Percentiles rank a stretch among this genome's conserved stretches.
Evolutionary conservation across 2,888 invertebrate genomes (phyloP).

Genomic region (Zootermopsis nevadensis): DNA sequence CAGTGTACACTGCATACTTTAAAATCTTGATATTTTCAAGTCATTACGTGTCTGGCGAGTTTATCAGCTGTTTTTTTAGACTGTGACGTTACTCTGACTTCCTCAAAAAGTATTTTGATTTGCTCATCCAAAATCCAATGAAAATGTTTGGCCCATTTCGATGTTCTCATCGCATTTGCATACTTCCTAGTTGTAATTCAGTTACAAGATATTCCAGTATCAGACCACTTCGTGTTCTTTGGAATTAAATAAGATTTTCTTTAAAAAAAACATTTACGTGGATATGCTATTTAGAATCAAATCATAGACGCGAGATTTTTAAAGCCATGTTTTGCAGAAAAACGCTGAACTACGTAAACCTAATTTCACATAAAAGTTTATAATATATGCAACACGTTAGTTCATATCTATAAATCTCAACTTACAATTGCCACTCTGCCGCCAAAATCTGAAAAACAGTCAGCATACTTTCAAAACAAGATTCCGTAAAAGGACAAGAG

Average conservation of each 20-base stretch:
- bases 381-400: too few relatives aligned
- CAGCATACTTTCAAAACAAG: too few relatives aligned
- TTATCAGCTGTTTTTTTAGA: neutral
- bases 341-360: too few relatives aligned
- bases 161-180: neutral
- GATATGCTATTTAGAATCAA: too few relatives aligned
- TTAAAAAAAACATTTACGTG: neutral
- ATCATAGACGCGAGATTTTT: too few relatives aligned
- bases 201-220: neutral
- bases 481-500: too few relatives aligned
- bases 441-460: too few relatives aligned
- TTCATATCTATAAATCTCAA: too few relatives aligned
- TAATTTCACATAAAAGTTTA: too few relatives aligned
- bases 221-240: neutral
- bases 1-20: too few relatives aligned
- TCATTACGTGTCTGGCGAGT: neutral
- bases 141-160: neutral
- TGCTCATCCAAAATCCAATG: neutral
- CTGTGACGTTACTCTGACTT: neutral
- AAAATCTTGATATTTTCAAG: neutral
- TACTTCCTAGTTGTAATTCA: neutral
- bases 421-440: too few relatives aligned
- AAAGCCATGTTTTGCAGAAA: too few relatives aligned
- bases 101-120: neutral
- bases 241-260: neutral